These are phyloP conservation scores for Sprattus sprattus DNA, from an alignment of 2,113 vertebrate species.

Conservation along the genomic window DNA sequence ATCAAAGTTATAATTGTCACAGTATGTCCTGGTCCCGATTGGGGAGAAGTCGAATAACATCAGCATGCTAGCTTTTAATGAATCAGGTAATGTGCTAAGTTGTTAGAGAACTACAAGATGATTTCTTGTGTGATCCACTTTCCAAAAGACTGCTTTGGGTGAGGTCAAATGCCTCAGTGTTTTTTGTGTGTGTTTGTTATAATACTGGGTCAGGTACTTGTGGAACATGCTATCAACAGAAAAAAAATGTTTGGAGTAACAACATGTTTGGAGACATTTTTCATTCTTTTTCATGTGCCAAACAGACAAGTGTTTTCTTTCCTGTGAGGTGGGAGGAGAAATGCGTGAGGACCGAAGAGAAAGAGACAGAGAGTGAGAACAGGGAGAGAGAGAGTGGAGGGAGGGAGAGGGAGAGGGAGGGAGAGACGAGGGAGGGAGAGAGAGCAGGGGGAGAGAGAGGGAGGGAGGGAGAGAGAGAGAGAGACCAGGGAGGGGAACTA, in stretches of 20 bases:
- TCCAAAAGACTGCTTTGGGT: neutral
- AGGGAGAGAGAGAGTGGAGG: neutral
- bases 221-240: neutral
- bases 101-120: neutral
- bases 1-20: neutral
- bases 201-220: neutral
- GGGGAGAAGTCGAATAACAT: too few relatives aligned
- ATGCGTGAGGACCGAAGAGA: neutral
- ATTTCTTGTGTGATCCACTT: too few relatives aligned
- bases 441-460: neutral
- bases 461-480: slow-evolving; percentile 13
- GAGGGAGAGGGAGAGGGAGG: neutral
- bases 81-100: neutral
- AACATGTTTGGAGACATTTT: neutral
- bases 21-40: too few relatives aligned
- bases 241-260: slow-evolving; percentile 15
- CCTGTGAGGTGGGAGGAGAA: neutral
- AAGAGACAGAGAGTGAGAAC: neutral
- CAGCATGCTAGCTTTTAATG: too few relatives aligned
- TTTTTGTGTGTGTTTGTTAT: neutral
- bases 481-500: slow-evolving; percentile 41
- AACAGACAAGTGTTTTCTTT: neutral
- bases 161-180: neutral
- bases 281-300: neutral
- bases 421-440: neutral